These are phyloP conservation scores for Haemorhous mexicanus DNA, from an alignment of 2,113 vertebrate genomes.

Conservation along the genomic window DNA sequence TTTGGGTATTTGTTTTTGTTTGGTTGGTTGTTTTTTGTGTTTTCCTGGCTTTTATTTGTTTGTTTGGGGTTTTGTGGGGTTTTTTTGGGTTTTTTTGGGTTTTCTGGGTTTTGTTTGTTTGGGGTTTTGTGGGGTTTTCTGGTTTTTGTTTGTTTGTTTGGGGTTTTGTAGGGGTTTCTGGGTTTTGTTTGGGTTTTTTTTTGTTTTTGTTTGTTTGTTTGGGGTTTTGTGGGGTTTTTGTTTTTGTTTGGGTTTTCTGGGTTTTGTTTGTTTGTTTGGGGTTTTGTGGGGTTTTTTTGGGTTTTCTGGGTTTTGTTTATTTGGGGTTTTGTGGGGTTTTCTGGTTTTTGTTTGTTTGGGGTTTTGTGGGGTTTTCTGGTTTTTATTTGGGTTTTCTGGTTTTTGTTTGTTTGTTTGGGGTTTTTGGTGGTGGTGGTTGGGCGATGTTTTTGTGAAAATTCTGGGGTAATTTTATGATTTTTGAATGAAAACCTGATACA, in stretches of 20 bases:
- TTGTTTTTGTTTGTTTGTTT: background rate
- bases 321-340: no score
- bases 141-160: background rate
- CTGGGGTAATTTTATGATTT: background rate
- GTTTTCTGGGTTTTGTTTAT: background rate
- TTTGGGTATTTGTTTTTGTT: background rate
- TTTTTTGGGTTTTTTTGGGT: no score
- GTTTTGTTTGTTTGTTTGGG: background rate
- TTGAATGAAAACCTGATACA: fast-evolving
- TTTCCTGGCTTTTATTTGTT: background rate
- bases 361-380: background rate
- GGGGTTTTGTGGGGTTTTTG: background rate
- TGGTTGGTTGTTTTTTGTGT: no score
- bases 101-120: no score
- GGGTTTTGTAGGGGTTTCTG: no score
- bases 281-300: background rate
- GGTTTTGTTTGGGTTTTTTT: no score
- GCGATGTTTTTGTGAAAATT: background rate
- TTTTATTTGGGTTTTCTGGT: background rate
- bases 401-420: background rate
- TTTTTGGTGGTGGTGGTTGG: background rate
- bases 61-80: background rate
- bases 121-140: no score
- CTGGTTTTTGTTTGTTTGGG: background rate
- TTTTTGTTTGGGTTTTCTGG: no score